Percentiles rank a stretch among this genome's conserved stretches.
These are phyloP conservation scores for Volucella zonaria DNA, from an alignment of 2,888 invertebrate genomes.

Conservation along the genomic window DNA sequence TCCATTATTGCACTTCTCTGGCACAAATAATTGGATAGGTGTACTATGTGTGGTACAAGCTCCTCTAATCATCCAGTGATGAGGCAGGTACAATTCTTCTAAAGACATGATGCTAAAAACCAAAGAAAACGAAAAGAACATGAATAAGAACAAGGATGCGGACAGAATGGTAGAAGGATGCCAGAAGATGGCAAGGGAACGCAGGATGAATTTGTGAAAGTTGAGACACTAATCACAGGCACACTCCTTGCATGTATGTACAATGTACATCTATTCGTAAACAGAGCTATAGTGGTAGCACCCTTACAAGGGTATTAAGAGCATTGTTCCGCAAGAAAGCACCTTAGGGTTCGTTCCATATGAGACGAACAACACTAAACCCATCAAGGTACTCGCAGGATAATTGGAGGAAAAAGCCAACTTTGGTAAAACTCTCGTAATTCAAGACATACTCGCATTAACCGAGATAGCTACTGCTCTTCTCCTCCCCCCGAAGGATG, in stretches of 20 bases:
- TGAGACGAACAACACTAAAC: constrained; percentile 8
- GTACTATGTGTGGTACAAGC: constrained; percentile 21
- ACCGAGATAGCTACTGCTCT: constrained; percentile 29
- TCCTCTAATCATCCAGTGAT: constrained; percentile 59
- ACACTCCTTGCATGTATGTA: constrained; percentile 22
- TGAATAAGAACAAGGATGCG: constrained; percentile 12
- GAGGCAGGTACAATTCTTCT: constrained; percentile 54
- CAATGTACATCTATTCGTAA: not conserved
- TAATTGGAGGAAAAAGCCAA: constrained; percentile 66
- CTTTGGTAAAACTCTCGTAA: constrained; percentile 69
- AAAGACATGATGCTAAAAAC: constrained; percentile 19
- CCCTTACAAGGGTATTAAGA: constrained; percentile 23
- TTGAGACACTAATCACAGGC: constrained; percentile 72
- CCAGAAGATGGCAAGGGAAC: not conserved
- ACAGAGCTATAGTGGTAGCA: constrained; percentile 25
- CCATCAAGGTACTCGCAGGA: constrained; percentile 52
- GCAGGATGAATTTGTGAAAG: constrained; percentile 66
- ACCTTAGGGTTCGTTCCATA: constrained; percentile 11
- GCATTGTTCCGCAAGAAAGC: constrained; percentile 27
- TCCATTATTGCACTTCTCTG: constrained; percentile 72
- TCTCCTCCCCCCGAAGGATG: not conserved
- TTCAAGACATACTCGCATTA: constrained; percentile 56
- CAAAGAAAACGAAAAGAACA: constrained; percentile 16
- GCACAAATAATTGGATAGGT: constrained; percentile 70
- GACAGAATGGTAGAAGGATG: too few species aligned